Percentiles rank a stretch among this genome's conserved stretches.
phyloP scores from a whole-genome alignment of 2,888 invertebrate genomes.

The Esperia sulphurella region DNA sequence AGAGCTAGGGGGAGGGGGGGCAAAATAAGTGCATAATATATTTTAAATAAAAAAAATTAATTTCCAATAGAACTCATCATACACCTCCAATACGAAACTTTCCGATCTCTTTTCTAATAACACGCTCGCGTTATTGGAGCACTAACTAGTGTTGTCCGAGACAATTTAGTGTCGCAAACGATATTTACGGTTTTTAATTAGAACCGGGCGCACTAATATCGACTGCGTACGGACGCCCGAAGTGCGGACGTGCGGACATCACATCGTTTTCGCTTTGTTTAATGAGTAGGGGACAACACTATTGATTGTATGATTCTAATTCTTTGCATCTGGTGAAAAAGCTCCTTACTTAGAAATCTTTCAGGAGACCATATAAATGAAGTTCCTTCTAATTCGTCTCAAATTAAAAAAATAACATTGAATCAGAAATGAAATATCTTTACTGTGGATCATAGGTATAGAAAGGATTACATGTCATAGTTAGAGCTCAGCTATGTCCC shows the following conservation, averaged over 20 bases:
- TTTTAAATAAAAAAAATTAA: too few species aligned
- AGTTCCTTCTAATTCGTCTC: too few species aligned
- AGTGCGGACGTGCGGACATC: slow-evolving; percentile 1
- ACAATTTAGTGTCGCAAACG: slow-evolving; percentile 24
- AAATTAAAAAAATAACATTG: too few species aligned
- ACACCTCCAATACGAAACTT: not conserved
- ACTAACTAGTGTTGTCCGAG: slow-evolving; percentile 22
- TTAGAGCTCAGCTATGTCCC: too few species aligned
- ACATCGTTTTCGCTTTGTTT: slow-evolving; percentile 5
- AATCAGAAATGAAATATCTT: too few species aligned
- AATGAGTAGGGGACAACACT: slow-evolving; percentile 16
- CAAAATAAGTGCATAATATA: too few species aligned
- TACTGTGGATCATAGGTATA: too few species aligned
- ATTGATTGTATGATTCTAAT: not conserved
- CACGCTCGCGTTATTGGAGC: not conserved
- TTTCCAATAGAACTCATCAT: not conserved
- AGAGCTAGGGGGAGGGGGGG: too few species aligned
- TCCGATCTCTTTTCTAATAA: slow-evolving; percentile 3
- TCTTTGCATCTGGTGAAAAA: too few species aligned
- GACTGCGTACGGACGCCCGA: slow-evolving; percentile 26
- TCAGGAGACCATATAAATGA: too few species aligned
- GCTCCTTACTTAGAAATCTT: too few species aligned
- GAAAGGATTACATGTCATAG: too few species aligned
- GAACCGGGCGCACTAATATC: slow-evolving; percentile 29
- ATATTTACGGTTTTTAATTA: slow-evolving; percentile 61